Evolutionary conservation across 2,888 invertebrate species (phyloP), one percentile per base, ranked within the genome.

Genomic region (Sarcophaga rosellei): DNA sequence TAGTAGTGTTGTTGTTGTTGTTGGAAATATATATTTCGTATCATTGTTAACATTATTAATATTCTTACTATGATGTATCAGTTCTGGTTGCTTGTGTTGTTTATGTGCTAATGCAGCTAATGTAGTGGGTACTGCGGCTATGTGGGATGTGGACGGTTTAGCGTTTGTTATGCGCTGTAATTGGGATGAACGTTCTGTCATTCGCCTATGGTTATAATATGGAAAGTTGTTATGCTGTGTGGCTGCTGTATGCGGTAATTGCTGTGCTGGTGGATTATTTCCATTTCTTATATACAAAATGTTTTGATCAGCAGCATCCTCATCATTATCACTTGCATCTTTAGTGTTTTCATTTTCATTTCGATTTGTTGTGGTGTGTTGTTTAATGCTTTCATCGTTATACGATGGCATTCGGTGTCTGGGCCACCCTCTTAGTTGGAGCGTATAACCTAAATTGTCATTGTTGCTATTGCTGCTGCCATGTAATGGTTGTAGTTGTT

Each of bases 111-210:
- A 63, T 76, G 81, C 47, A 85, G 81, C 15, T 80, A 77, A 68
- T 81, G 81, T 17, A 3, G 47, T 12, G 17, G 12, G 53, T 81
- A 87, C 10, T 87, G 87, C 23, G 65, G 87, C 12, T 73, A 53
- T 15, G 17, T 17, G 53, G 35, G 78, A 3, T 47, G 84, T 69
- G 80, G 89, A 78, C 87, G 88, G 87, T 90, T 89, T 65, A 77
- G 69, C 66, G n/a, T n/a, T n/a, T 74, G 83, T 57, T 81, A 73
- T 75, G 84, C 70, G 76, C 87, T 88, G 89, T 53, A 83, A 87
- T 87, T 90, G 89, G 79, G 92, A 90, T 35, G 75, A 90, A 90
- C 81, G 90, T 88, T 89, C 92, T 88, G 89, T 90, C 35, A 35
- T 35, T 53, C 17, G 53, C 53, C 53, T 53, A 53, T 78, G 53